Evolutionary conservation across 2,113 vertebrate genomes (phyloP).

Genomic region (Myotis davidii): DNA sequence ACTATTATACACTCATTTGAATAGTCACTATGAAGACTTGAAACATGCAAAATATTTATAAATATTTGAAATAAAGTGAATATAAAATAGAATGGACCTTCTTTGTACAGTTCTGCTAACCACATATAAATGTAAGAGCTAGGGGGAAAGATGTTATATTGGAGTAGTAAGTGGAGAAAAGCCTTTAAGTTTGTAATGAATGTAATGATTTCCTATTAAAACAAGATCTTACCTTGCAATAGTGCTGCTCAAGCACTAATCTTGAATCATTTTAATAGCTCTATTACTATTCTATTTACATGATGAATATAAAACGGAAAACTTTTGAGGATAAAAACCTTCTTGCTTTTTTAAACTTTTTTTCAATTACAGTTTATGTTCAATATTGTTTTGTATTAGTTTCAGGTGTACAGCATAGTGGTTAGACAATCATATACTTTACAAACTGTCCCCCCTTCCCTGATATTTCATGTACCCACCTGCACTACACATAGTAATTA

Average conservation of each 20-base stretch:
- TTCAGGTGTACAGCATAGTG: not conserved
- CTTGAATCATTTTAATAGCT: not conserved
- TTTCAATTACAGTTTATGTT: not conserved
- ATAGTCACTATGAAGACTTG: not conserved
- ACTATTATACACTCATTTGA: not conserved
- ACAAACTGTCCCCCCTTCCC: not conserved
- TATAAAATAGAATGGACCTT: not conserved
- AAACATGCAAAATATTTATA: conserved; percentile 45
- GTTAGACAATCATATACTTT: not conserved
- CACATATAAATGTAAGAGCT: not conserved
- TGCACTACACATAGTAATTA: not conserved
- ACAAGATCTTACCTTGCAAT: conserved; percentile 9
- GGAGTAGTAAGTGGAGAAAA: not conserved
- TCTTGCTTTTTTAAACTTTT: not conserved
- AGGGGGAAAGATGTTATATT: not conserved
- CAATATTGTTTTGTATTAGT: not conserved
- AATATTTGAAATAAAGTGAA: conserved; percentile 1
- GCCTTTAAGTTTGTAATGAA: not conserved
- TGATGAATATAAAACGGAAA: conserved; percentile 48
- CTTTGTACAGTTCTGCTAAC: not conserved
- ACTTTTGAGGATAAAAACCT: not conserved
- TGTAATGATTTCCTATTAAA: not conserved
- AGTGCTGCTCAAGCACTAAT: conserved; percentile 5
- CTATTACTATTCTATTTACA: conserved; percentile 1
- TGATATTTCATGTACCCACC: not conserved